Evolutionary conservation across 2,888 invertebrate genomes (phyloP).

Genomic region (Autographa pulchrina): DNA sequence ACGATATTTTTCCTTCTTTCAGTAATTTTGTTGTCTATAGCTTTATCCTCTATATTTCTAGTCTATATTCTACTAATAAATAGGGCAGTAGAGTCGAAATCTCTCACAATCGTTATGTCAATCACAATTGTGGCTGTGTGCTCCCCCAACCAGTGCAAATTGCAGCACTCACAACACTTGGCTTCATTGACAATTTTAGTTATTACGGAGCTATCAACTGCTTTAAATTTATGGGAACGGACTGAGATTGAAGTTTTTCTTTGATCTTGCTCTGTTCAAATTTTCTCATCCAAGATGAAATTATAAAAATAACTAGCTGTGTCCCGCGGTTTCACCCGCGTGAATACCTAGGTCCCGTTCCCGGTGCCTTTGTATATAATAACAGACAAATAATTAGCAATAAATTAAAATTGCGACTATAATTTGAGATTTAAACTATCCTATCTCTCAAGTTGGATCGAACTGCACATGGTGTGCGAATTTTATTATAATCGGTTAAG

Average conservation of each 20-base stretch:
- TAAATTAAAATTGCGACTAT: too few relatives aligned
- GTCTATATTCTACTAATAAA: constrained; percentile 11
- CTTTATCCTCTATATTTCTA: neutral
- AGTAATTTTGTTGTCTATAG: neutral
- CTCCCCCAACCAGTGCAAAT: constrained; percentile 28
- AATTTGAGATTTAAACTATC: too few relatives aligned
- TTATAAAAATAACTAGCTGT: too few relatives aligned
- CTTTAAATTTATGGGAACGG: constrained; percentile 1
- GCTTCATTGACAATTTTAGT: constrained; percentile 15
- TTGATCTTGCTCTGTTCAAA: neutral
- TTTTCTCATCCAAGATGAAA: too few relatives aligned
- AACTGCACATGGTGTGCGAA: too few relatives aligned
- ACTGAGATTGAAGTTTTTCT: neutral
- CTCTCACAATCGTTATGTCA: constrained; percentile 27
- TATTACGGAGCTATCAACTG: constrained; percentile 29
- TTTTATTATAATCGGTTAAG: too few relatives aligned
- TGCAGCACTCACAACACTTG: constrained; percentile 50
- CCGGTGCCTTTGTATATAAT: too few relatives aligned
- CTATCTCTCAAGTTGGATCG: too few relatives aligned
- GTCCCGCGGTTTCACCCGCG: too few relatives aligned
- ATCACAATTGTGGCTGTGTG: constrained; percentile 14
- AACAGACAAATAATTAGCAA: too few relatives aligned
- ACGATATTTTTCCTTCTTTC: neutral
- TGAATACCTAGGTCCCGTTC: too few relatives aligned
- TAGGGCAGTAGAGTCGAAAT: neutral